Evolutionary conservation across 1,140 invertebrate genomes (phyloP).

Genomic region (Drosophila sechellia): DNA sequence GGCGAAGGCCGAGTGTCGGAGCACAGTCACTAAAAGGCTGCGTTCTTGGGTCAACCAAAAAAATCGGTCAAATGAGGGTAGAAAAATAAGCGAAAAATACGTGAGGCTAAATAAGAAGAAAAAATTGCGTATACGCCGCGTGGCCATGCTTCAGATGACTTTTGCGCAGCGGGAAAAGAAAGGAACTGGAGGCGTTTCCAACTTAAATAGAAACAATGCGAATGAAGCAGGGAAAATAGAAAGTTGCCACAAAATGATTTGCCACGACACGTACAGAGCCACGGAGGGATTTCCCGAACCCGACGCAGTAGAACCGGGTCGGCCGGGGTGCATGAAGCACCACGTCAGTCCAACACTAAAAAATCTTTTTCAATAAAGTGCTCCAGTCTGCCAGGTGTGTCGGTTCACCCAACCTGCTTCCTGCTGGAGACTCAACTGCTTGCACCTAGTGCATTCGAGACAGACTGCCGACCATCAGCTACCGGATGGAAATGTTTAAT

Average conservation of each 20-base stretch:
- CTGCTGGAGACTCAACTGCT: conserved; percentile 41
- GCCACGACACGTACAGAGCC: conserved; percentile 23
- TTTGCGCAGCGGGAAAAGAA: conserved; percentile 7
- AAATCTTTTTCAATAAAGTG: conserved; percentile 81
- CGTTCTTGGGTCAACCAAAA: conserved; percentile 29
- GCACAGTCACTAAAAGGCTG: conserved; percentile 1
- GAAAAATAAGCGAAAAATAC: conserved; percentile 35
- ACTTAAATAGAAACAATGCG: conserved; percentile 60
- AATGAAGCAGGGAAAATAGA: conserved; percentile 41
- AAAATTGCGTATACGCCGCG: conserved; percentile 22
- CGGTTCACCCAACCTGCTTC: not conserved
- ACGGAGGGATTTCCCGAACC: not conserved
- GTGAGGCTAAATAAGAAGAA: not conserved
- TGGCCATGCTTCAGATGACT: conserved; percentile 14
- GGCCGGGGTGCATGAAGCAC: not conserved
- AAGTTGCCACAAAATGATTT: conserved; percentile 68
- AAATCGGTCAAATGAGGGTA: too few relatives aligned
- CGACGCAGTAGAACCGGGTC: not conserved
- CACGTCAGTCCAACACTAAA: conserved; percentile 71
- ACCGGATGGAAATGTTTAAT: conserved; percentile 19
- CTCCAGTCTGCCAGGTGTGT: conserved; percentile 49
- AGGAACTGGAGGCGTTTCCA: conserved; percentile 11
- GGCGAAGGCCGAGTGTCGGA: conserved; percentile 54
- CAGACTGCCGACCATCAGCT: conserved; percentile 19
- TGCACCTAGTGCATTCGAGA: not conserved